Base-by-base conservation (phyloP, 1,140 invertebrate genomes). In the Drosophila sp. region DNA sequence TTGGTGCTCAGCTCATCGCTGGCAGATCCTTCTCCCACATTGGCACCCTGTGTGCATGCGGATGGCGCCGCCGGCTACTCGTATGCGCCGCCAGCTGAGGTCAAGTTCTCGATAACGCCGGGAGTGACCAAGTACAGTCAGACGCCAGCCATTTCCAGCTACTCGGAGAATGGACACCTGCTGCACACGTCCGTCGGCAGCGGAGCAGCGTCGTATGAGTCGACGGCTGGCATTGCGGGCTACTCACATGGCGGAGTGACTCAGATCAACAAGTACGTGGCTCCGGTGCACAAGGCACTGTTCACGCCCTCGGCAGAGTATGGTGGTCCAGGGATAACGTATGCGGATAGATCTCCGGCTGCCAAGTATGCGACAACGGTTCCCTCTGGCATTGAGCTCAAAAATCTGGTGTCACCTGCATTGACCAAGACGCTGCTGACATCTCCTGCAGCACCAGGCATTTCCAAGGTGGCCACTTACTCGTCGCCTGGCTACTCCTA, bases 341-440 rank as follows among this genome's bases (percentile, higher is more conserved):
- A 92, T 66, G 86, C 91, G 7, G 90, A 91, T 7, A 89, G 90
- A 66, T 91, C 90, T 0, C 91, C 90, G 18, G 83, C 90, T 9
- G 79, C 89, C 40, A 90, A 91, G 72, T 91, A 72, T 59, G 90
- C 91, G 0, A 79, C 80, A 0, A 78, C 91, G 25, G 82, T 82
- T 48, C 91, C 90, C 2, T 90, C 90, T 0, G 86, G 86, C 11
- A 82, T 91, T 11, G 89, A 89, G 75, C 72, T 90, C 3, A 90
- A 87, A 63, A 91, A 81, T 57, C 14, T 89, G 27, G 82, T 90
- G 9, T 77, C 90, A 4, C 89, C 89, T 4, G 51, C 70, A 0
- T 46, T 91, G 11, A 79, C 74, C 18, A 82, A 89, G 25, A 62
- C 69, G 0, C 14, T 76, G 27, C 69, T 72, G 11, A 65, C 73